phyloP scores from a whole-genome alignment of 2,113 vertebrate species.

The Neodontobutis hainanensis region DNA sequence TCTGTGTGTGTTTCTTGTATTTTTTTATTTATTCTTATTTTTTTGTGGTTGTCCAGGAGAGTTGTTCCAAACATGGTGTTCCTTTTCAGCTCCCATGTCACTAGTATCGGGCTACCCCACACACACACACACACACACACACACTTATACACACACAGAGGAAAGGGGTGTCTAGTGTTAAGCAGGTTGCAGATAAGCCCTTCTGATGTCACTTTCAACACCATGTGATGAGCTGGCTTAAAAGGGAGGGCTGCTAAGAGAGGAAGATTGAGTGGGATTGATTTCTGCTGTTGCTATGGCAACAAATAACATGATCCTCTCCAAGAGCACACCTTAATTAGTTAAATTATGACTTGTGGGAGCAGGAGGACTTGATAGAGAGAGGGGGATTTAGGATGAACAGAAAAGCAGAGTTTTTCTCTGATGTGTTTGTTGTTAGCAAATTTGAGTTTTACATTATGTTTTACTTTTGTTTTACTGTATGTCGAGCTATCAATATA shows the following conservation, averaged over 20 bases:
- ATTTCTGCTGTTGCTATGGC: slow-evolving; percentile 77
- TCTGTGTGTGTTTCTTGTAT: slow-evolving; percentile 3
- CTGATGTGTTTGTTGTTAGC: slow-evolving; percentile 44
- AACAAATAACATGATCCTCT: slow-evolving; percentile 82
- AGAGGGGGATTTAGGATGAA: slow-evolving; percentile 10
- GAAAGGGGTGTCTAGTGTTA: slow-evolving; percentile 41
- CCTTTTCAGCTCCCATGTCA: slow-evolving; percentile 56
- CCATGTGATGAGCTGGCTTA: slow-evolving; percentile 63
- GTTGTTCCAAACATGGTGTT: slow-evolving; percentile 62
- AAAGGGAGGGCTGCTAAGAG: slow-evolving; percentile 30
- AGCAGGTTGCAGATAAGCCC: slow-evolving; percentile 78
- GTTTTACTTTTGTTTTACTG: no score
- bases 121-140: slow-evolving; percentile 31
- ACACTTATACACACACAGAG: slow-evolving; percentile 9
- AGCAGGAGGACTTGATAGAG: slow-evolving; percentile 8
- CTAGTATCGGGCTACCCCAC: slow-evolving; percentile 37
- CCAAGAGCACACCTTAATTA: slow-evolving; percentile 82
- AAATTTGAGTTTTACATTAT: slow-evolving; percentile 29
- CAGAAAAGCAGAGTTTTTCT: slow-evolving; percentile 30
- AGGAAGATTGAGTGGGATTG: slow-evolving; percentile 65
- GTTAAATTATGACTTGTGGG: slow-evolving; percentile 78
- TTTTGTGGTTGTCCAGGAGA: slow-evolving; percentile 59
- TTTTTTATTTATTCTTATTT: no score
- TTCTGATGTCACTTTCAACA: slow-evolving; percentile 72
- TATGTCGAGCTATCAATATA: slow-evolving; percentile 48